Evolutionary conservation across 2,888 invertebrate genomes (phyloP).

Genomic region (Ochropacha duplaris): DNA sequence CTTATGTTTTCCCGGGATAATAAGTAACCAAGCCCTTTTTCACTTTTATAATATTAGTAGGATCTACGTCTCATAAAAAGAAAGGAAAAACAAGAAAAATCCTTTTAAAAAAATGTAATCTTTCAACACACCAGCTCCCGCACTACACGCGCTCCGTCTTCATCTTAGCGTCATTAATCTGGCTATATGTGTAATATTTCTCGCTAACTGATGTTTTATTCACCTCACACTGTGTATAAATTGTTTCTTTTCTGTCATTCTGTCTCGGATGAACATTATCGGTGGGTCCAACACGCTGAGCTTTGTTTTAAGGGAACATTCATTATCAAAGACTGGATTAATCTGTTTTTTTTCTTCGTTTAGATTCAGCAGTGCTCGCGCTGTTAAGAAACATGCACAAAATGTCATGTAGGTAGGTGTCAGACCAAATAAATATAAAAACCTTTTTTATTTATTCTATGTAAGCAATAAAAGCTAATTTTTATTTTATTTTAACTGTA

Average conservation of each 20-base stretch:
- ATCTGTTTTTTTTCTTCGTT: neutral
- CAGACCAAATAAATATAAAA: no score
- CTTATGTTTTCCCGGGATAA: no score
- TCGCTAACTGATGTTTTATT: slow-evolving; percentile 61
- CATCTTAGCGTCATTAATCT: slow-evolving; percentile 66
- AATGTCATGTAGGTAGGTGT: no score
- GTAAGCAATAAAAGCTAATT: no score
- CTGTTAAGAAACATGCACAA: no score
- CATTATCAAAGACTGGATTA: neutral
- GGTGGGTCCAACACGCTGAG: neutral
- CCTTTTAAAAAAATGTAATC: neutral
- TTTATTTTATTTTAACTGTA: no score
- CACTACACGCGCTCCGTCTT: slow-evolving; percentile 39
- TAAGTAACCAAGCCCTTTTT: no score
- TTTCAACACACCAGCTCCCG: slow-evolving; percentile 26
- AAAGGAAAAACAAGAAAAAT: neutral
- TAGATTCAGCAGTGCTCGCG: neutral
- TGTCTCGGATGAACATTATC: slow-evolving; percentile 7
- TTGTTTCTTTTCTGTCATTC: slow-evolving; percentile 45
- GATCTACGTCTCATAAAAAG: neutral
- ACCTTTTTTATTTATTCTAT: no score
- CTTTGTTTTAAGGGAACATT: no score
- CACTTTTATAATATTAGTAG: no score
- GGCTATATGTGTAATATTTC: slow-evolving; percentile 66
- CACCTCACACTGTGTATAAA: slow-evolving; percentile 52